Evolutionary conservation across 2,888 invertebrate genomes (phyloP).

Genomic region (Nebria brevicollis): DNA sequence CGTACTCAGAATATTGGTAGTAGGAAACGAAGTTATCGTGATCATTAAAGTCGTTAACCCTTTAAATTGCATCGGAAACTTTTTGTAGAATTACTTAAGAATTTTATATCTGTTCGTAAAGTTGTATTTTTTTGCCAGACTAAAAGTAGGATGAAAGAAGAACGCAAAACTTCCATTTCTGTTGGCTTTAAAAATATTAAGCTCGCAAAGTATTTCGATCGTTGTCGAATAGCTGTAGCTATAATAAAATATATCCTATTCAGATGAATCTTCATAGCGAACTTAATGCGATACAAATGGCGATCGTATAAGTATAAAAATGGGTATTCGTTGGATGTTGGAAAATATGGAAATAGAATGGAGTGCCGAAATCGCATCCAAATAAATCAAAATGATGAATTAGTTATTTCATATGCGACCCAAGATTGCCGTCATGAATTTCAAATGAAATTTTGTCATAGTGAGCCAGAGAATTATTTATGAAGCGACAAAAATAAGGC

Average conservation of each 20-base stretch:
- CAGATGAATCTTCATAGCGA: slow-evolving; percentile 23
- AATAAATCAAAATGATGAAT: slow-evolving; percentile 48
- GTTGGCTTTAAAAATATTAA: slow-evolving; percentile 11
- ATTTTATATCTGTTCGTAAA: background rate
- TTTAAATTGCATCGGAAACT: background rate
- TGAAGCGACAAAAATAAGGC: slow-evolving; percentile 29
- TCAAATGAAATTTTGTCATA: slow-evolving; percentile 46
- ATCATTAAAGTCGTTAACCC: background rate
- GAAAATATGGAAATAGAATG: slow-evolving; percentile 46
- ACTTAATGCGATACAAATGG: slow-evolving; percentile 43
- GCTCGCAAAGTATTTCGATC: slow-evolving; percentile 29
- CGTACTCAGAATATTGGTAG: background rate
- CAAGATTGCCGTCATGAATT: slow-evolving; percentile 46
- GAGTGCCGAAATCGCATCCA: slow-evolving; percentile 46
- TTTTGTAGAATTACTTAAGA: background rate
- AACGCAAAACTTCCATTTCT: slow-evolving; percentile 15
- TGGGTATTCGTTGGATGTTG: slow-evolving; percentile 31
- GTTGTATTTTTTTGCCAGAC: background rate
- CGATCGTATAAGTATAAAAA: slow-evolving; percentile 43
- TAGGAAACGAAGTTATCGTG: background rate
- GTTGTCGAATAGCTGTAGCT: slow-evolving; percentile 5
- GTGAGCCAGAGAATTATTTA: slow-evolving; percentile 44
- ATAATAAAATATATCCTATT: slow-evolving; percentile 36
- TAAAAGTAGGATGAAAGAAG: background rate
- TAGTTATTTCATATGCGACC: slow-evolving; percentile 46